These are phyloP conservation scores for Athene cunicularia DNA, from an alignment of 2,113 vertebrate species.

Conservation along the genomic window DNA sequence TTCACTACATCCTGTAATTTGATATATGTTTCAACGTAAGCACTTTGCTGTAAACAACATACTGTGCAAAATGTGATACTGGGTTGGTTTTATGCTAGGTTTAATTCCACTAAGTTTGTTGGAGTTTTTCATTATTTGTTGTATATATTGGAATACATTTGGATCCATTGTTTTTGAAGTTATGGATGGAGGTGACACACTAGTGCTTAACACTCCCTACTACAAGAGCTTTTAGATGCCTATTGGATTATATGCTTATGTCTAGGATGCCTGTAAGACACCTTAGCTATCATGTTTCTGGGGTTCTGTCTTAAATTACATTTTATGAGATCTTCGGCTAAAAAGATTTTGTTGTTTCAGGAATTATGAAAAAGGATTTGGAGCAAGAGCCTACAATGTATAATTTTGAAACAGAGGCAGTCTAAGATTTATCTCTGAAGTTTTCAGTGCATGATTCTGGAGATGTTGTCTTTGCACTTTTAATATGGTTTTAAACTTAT, in stretches of 20 bases:
- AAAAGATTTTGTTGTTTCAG: background rate
- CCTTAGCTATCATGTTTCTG: background rate
- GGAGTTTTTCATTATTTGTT: background rate
- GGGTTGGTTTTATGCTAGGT: background rate
- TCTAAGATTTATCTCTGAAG: background rate
- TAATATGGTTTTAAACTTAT: background rate
- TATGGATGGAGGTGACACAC: background rate
- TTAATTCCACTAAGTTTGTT: background rate
- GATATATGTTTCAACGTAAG: conserved; percentile 33
- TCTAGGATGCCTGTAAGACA: background rate
- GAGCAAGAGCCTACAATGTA: background rate
- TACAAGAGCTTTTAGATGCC: background rate
- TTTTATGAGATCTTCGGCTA: background rate
- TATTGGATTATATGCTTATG: background rate
- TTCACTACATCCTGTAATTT: conserved; percentile 17
- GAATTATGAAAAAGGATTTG: background rate
- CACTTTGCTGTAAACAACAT: background rate
- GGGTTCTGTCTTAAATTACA: background rate
- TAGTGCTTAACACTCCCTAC: background rate
- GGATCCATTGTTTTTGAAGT: background rate
- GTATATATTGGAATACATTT: background rate
- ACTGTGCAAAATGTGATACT: background rate
- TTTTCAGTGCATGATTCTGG: background rate
- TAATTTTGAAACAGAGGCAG: background rate
- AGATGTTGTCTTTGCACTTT: background rate